phyloP scores from a whole-genome alignment of 1,140 invertebrate species.

The Amyelois transitella region DNA sequence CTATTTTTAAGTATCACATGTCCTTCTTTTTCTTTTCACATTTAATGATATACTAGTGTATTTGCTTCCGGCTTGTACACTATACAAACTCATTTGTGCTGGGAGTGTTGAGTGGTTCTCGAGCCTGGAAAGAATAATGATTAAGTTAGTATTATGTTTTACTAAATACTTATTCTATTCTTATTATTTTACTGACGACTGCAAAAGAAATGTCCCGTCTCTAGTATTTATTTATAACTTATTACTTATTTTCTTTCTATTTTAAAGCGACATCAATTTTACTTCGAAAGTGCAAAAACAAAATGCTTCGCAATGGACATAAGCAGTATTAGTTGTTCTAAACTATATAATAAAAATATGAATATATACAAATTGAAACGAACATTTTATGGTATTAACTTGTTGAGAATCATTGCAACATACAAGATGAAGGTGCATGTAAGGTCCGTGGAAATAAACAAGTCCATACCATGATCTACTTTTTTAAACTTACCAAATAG shows the following conservation, averaged over 20 bases:
- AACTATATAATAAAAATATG: too few species aligned
- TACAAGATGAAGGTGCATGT: too few species aligned
- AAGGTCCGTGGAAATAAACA: too few species aligned
- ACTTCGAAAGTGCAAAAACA: too few species aligned
- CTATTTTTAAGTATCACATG: slow-evolving; percentile 61
- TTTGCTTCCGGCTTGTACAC: slow-evolving; percentile 61
- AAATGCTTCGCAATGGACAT: too few species aligned
- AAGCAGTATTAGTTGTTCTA: too few species aligned
- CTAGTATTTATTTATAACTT: too few species aligned
- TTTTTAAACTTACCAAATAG: slow-evolving; percentile 60
- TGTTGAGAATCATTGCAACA: too few species aligned
- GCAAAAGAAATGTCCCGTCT: not conserved
- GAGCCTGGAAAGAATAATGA: slow-evolving; percentile 76
- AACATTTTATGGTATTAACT: too few species aligned
- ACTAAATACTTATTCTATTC: not conserved
- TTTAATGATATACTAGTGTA: slow-evolving; percentile 64
- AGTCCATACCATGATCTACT: not conserved
- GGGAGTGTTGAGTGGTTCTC: slow-evolving; percentile 82
- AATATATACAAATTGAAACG: too few species aligned
- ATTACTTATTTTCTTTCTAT: too few species aligned
- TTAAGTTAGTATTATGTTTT: slow-evolving; percentile 17
- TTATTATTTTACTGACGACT: not conserved
- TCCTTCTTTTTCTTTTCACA: slow-evolving; percentile 71
- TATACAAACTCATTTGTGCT: slow-evolving; percentile 83
- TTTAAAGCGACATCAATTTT: too few species aligned